Base-by-base conservation (phyloP, 2,113 vertebrate genomes). In the Ivindomyrus marchei region DNA sequence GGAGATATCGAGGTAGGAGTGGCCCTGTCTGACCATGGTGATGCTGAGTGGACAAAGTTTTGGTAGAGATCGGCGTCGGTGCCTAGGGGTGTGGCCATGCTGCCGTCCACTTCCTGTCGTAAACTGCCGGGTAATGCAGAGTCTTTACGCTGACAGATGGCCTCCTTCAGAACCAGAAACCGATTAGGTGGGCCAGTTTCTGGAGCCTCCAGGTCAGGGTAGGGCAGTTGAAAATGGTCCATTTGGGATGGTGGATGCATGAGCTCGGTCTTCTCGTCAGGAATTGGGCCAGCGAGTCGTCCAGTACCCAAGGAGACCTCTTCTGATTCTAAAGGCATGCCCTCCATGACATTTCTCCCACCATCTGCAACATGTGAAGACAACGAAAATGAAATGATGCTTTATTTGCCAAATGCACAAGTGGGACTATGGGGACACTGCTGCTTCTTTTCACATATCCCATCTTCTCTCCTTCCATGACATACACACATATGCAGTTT, bases 311-410 rank as follows among this genome's bases (percentile, higher is more conserved):
- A 87, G 92, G 93, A 92, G 50, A 94, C 95, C 92, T 98, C 98
- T 92, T 97, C 98, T 90, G 98, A 99, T 96, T 99, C 98, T 94
- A 99, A 94, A 93, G 98, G 99, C 98, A 99, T 99, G 94, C 97
- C 96, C 89, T 97, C 96, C 91, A 84, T 95, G 70, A 95, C 95
- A 56, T 62, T 53, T 31, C 50, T 49, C 6, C 80, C 90, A 47
- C 83, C 80, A n/a, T 27, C 36, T 77, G 31, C 50, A 56, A 83
- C 52, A 53, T 53, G 39, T 39, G n/a, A 86, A 62, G 7, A 74
- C 6, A 70, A 53, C n/a, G 39, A 4, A 86, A 50, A 8, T 86
- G 24, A 85, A 47, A 2, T 9, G 21, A 58, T 49, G n/a, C 47
- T 52, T 27, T 31, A 46, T 3, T 42, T 42, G 39, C 62, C 27